Base-by-base conservation (phyloP, 2,113 vertebrate species). In the Piprites chloris region DNA sequence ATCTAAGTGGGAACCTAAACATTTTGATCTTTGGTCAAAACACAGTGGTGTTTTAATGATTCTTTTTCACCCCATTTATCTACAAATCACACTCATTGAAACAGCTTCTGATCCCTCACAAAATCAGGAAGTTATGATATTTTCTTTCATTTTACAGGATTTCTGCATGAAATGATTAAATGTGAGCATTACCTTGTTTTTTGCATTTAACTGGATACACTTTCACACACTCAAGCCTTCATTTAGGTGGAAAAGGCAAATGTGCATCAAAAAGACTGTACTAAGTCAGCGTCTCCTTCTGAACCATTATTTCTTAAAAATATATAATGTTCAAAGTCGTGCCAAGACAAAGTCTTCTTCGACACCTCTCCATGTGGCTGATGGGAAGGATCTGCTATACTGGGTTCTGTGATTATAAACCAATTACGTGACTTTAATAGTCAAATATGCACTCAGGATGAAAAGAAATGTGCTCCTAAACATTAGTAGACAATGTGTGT, bases 161-260 rank as follows among this genome's bases (percentile, higher is more conserved):
- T 96, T 92, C 73, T 89, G 65, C 49, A 11, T 72, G 52, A 95
- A 94, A 68, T 44, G 18, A 22, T 84, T 50, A 61, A 72, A 24
- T 1, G 3, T 49, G 44, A 93, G 27, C 73, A 56, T 85, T 92
- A 89, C 68, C 75, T 95, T 42, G 89, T 90, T 87, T 92, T 75
- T 95, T 86, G 63, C 92, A 95, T 96, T 94, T 92, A 93, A 53
- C 62, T 55, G 73, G n/a, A 46, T 78, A 65, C 73, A 90, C 23
- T 87, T 87, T 72, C 11, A 3, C 65, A 89, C 32, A 20, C 3
- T 7, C 86, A 47, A 95, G n/a, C 61, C 66, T 89, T 95, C 24
- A 11, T 93, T 92, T 93, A 93, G 94, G 94, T 72, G 83, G 76
- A 76, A 95, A 95, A 91, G 89, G 74, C 62, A 91, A 96, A 86